Base-by-base conservation (phyloP, 2,113 vertebrate genomes). In the Tinamus guttatus region DNA sequence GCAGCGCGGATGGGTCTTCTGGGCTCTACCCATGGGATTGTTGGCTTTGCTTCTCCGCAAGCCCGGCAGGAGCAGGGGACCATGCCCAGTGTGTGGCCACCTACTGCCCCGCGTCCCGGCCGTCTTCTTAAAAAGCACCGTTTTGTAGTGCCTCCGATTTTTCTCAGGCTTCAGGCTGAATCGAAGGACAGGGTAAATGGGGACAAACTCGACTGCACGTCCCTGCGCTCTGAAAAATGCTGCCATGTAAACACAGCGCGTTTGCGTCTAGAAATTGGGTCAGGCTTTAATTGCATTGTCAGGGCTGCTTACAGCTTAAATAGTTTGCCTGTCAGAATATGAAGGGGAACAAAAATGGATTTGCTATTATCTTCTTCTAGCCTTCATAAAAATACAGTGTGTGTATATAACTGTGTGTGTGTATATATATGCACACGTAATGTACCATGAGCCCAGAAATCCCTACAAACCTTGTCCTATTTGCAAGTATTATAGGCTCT, bases 261-360 rank as follows among this genome's bases (percentile, higher is more conserved):
- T 71, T 87, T 63, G 75, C 36, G 22, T 60, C 68, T 60, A 51
- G 76, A 81, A 93, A 95, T 43, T 40, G 79, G 75, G 81, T 96
- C 79, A 71, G 19, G 20, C 85, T 85, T 95, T 95, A 87, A 94
- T 85, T 87, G 69, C 20, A 2, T 71, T 81, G 47, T 83, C 5
- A 9, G 47, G 45, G 22, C 14, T 83, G 81, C 56, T 71, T 87
- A 89, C 60, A 2, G 2, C 79, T 90, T 77, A 77, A 67, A 67
- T 71, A 45, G 63, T 63, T 94, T 40, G 16, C 45, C 45, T 67
- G 45, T 77, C 22, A 16, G 47, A 27, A 9, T 85, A 13, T 70
- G 54, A 81, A 76, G 76, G 22, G 40, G 60, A 67, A 56, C 11
- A 69, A 80, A 85, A 91, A 5, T 13, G 2, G 36, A 69, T 90